These are phyloP conservation scores for Mactromeris polynyma DNA, from an alignment of 2,888 invertebrate genomes.

Conservation along the genomic window DNA sequence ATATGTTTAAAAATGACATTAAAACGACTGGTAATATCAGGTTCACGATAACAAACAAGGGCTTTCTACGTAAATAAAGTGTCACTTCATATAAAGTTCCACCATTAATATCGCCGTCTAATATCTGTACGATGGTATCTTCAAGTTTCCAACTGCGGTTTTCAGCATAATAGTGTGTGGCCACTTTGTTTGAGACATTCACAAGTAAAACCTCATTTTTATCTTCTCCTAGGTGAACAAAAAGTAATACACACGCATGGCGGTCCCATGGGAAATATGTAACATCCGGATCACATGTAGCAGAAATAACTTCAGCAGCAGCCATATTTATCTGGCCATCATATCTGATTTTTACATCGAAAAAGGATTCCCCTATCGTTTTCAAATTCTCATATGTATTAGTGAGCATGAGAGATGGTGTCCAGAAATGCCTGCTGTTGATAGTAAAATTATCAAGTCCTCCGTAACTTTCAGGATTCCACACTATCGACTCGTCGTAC, in stretches of 20 bases:
- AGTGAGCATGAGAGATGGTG: slow-evolving; percentile 46
- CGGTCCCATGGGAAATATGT: slow-evolving; percentile 33
- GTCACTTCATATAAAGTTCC: neutral
- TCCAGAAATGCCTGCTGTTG: slow-evolving; percentile 56
- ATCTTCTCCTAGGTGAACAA: neutral
- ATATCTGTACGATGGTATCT: neutral
- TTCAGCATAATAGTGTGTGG: neutral
- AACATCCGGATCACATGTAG: slow-evolving; percentile 22
- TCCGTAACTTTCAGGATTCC: slow-evolving; percentile 43
- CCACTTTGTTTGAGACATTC: neutral
- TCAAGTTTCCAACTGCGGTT: neutral
- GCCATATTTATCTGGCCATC: neutral
- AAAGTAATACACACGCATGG: slow-evolving; percentile 21
- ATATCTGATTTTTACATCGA: neutral
- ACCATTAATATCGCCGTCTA: neutral
- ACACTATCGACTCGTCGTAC: slow-evolving; percentile 52
- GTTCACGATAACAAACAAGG: slow-evolving; percentile 62
- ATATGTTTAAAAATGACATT: slow-evolving; percentile 61
- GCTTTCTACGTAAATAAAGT: slow-evolving; percentile 33
- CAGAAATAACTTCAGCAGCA: slow-evolving; percentile 17
- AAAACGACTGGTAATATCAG: slow-evolving; percentile 67
- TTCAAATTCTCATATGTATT: slow-evolving; percentile 30
- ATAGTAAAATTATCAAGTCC: slow-evolving; percentile 17
- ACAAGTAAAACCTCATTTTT: neutral
- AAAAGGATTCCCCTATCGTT: neutral